Conservation (phyloP, 2,113 vertebrate genomes). For the Protobothrops flavoviridis region DNA sequence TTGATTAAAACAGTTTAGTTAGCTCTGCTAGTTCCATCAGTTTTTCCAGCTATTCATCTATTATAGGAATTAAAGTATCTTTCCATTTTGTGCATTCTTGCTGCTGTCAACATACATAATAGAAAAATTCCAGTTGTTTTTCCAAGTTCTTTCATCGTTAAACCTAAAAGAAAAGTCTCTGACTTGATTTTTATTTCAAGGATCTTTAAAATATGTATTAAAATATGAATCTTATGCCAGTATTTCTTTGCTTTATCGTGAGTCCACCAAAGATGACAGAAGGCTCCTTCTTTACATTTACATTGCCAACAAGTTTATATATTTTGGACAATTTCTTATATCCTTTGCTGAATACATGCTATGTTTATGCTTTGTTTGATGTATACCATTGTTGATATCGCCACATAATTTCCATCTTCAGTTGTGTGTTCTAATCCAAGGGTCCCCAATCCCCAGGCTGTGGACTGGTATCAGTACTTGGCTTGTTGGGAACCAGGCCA, state of each 20-base stretch:
- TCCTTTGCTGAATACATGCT: not conserved
- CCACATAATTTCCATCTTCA: not conserved
- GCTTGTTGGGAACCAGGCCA: not conserved
- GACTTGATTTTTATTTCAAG: not conserved
- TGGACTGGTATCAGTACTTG: too few relatives aligned
- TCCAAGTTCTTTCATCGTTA: too few relatives aligned
- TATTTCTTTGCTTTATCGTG: not conserved
- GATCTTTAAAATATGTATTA: not conserved
- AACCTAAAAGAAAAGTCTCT: too few relatives aligned
- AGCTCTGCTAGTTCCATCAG: too few relatives aligned
- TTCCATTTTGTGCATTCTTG: too few relatives aligned
- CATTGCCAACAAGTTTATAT: not conserved
- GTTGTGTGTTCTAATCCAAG: conserved; percentile 13
- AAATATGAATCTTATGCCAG: not conserved
- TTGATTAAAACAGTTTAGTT: too few relatives aligned
- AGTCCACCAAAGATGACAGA: not conserved
- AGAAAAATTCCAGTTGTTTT: too few relatives aligned
- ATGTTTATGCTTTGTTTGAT: not conserved
- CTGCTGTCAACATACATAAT: too few relatives aligned
- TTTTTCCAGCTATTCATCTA: too few relatives aligned
- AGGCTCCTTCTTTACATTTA: not conserved
- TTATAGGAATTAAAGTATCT: too few relatives aligned
- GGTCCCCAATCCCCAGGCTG: too few relatives aligned
- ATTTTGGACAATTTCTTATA: not conserved
- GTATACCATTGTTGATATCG: fast-evolving